phyloP scores from a whole-genome alignment of 2,797 vertebrate genomes.

The Xyrichtys novacula region DNA sequence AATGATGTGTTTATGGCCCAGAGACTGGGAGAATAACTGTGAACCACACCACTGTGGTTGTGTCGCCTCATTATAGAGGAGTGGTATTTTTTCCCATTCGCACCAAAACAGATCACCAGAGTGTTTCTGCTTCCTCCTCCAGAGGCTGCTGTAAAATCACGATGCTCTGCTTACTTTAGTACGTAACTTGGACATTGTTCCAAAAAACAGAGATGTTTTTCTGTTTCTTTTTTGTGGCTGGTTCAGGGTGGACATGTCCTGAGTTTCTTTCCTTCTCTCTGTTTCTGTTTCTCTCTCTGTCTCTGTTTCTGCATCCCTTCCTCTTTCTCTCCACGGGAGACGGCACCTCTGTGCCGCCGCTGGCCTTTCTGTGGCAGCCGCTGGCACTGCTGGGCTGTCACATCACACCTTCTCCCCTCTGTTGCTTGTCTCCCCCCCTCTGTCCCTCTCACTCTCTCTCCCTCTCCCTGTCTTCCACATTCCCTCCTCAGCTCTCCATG shows the following conservation, averaged over 20 bases:
- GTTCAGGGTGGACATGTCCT: constrained; percentile 12
- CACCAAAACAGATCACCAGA: too few species aligned
- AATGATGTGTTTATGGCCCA: too few species aligned
- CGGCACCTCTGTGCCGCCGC: constrained; percentile 75
- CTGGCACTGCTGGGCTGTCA: constrained; percentile 86
- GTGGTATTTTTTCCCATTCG: too few species aligned
- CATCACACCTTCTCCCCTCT: constrained; percentile 85
- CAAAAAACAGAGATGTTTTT: background rate
- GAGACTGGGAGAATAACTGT: too few species aligned
- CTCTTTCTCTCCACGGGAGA: constrained; percentile 49
- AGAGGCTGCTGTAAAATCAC: too few species aligned
- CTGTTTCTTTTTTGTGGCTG: constrained; percentile 24
- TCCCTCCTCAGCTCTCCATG: constrained; percentile 71
- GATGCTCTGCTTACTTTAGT: background rate
- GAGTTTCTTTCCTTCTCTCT: constrained; percentile 27
- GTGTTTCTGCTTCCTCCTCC: too few species aligned
- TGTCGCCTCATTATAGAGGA: too few species aligned
- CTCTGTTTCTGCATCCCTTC: constrained; percentile 10
- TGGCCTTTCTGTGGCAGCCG: constrained; percentile 85
- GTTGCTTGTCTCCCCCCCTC: constrained; percentile 73
- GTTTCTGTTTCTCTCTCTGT: constrained; percentile 21
- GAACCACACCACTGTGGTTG: too few species aligned
- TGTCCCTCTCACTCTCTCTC: constrained; percentile 55
- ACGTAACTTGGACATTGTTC: background rate
- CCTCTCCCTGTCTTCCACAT: constrained; percentile 58